A percentile compares a stretch with the other conserved stretches of the same genome.
phyloP scores from a whole-genome alignment of 1,140 invertebrate species.

The Frieseomelitta varia region DNA sequence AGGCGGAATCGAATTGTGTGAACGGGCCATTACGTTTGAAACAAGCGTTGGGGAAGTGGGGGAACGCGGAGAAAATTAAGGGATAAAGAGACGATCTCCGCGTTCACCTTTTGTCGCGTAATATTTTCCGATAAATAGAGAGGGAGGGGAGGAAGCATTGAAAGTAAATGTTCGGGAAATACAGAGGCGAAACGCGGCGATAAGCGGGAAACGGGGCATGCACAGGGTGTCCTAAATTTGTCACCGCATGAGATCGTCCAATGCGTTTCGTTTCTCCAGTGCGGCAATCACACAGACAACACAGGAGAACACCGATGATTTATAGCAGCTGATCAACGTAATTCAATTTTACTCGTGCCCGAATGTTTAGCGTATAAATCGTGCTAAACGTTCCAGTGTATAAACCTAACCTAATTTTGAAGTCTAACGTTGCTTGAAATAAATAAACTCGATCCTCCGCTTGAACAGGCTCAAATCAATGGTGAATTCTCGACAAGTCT shows the following conservation, averaged over 20 bases:
- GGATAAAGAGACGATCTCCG: slow-evolving; percentile 29
- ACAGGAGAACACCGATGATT: no score
- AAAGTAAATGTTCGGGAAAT: slow-evolving; percentile 46
- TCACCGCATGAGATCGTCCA: not conserved
- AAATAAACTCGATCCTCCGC: not conserved
- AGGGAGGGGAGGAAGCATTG: slow-evolving; percentile 26
- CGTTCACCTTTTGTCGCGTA: slow-evolving; percentile 39
- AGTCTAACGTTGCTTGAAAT: not conserved
- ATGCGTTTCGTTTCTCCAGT: not conserved
- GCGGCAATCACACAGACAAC: no score
- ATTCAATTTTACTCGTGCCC: not conserved
- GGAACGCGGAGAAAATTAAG: slow-evolving; percentile 14
- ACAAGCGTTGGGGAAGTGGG: not conserved
- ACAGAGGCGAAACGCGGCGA: not conserved
- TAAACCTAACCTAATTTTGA: not conserved
- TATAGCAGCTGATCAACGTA: not conserved
- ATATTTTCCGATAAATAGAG: slow-evolving; percentile 43
- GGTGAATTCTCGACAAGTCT: not conserved
- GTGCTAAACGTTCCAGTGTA: no score
- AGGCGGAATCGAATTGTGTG: not conserved
- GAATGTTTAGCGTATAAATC: no score
- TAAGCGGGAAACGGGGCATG: not conserved
- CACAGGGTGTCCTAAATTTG: not conserved
- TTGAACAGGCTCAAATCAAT: not conserved
- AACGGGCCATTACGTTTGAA: not conserved